phyloP scores from a whole-genome alignment of 2,113 vertebrate genomes.

The Caranx melampygus region DNA sequence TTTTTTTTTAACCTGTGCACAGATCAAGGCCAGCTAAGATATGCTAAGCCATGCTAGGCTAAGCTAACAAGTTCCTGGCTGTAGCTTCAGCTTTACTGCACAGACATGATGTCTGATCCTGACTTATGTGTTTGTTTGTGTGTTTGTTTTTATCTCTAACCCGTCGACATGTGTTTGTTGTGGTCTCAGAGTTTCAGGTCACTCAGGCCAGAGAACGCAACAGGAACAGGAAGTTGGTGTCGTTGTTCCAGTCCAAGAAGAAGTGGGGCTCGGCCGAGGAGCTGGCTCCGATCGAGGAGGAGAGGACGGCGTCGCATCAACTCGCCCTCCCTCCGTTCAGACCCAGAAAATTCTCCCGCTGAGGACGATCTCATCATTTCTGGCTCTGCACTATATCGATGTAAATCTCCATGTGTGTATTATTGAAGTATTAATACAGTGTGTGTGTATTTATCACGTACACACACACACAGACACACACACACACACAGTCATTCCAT shows the following conservation, averaged over 20 bases:
- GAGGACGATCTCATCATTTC: conserved; percentile 13
- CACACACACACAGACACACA: background rate
- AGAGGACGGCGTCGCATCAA: conserved; percentile 66
- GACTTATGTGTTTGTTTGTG: too few species aligned
- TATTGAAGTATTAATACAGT: background rate
- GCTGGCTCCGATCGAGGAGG: conserved; percentile 72
- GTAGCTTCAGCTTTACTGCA: too few species aligned
- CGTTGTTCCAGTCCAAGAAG: conserved; percentile 82
- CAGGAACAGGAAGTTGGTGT: conserved; percentile 80
- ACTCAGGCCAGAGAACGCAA: conserved; percentile 79
- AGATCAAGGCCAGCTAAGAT: too few species aligned
- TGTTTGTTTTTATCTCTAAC: background rate
- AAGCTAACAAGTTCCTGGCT: too few species aligned
- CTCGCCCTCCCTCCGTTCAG: conserved; percentile 59
- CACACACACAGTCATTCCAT: background rate
- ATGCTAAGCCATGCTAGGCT: too few species aligned
- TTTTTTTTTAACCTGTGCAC: too few species aligned
- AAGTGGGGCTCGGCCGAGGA: conserved; percentile 82
- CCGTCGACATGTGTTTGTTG: background rate
- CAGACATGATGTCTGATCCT: too few species aligned
- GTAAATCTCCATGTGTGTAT: background rate
- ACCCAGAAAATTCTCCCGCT: conserved; percentile 79
- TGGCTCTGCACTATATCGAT: conserved; percentile 5
- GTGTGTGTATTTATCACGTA: conserved; percentile 9
- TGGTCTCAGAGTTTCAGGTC: conserved; percentile 72